Base-by-base conservation (phyloP, 2,888 invertebrate species). In the Corbicula japonica region DNA sequence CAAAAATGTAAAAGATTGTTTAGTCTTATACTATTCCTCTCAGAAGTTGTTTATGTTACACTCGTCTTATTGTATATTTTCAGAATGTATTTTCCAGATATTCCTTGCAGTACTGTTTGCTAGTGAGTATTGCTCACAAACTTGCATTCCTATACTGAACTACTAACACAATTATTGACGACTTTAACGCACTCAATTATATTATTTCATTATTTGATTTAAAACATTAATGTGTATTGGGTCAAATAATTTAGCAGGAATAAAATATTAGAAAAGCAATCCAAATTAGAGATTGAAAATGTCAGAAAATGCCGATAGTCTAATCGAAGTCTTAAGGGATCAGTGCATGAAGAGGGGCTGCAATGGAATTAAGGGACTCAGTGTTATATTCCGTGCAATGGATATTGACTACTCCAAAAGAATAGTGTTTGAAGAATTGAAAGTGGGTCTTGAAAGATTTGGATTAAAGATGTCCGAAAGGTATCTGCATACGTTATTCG, bases 361-460 rank as follows among this genome's bases (percentile, higher is more conserved):
- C 58, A 85, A 86, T 52, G 87, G 89, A 1, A 88, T 89, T 30
- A 87, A 86, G 32, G 87, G 86, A 6, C 81, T 90, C 1, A 87
- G 86, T 44, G 83, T 86, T 8, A 71, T 87, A 1, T 90, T 90
- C 65, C 81, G 87, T 32, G 80, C 78, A 2, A 84, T 90, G 80
- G 90, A 90, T 58, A 86, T 85, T 21, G 90, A 90, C 63, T 88
- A 76, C 61, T 90, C 90, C 3, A 86, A 85, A 52, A 68, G 86
- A 38, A 87, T 90, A 30, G 86, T 84, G 0, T 85, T 68, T 30
- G 86, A 84, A 18, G 92, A 92, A 76, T 81, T 92, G 30, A 84
- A 80, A 34, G 71, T 84, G 34, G 92, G 91, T 1, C 60, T 91
- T 4, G 61, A 83, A 38, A 68, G 56, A 6, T 91, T 84, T 52